These are phyloP conservation scores for Setophaga kirtlandii DNA, from an alignment of 2,113 vertebrate genomes.

Conservation along the genomic window DNA sequence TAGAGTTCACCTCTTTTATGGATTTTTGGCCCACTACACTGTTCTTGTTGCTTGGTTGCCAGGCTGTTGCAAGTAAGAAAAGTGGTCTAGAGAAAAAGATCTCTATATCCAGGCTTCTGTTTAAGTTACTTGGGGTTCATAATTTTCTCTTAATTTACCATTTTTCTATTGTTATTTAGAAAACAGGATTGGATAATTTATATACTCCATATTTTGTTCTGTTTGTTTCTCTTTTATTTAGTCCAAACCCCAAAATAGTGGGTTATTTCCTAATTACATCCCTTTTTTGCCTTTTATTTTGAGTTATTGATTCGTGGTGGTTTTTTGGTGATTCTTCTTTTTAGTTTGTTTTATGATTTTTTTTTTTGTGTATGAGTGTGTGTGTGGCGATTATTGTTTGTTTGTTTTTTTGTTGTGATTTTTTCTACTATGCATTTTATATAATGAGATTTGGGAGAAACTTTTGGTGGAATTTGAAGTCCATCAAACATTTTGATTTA, in stretches of 20 bases:
- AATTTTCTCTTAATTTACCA: not conserved
- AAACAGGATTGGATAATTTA: not conserved
- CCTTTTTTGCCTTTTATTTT: not conserved
- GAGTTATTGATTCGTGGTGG: accelerated
- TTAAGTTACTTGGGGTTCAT: not conserved
- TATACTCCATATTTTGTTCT: not conserved
- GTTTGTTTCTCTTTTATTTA: not conserved
- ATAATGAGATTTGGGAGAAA: not conserved
- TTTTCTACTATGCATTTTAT: not conserved
- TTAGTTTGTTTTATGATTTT: not conserved
- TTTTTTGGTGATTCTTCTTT: not conserved
- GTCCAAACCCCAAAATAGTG: not conserved
- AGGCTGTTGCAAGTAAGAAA: not conserved
- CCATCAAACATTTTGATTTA: not conserved
- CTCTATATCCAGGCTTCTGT: not conserved
- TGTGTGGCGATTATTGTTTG: not conserved
- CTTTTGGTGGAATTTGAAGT: not conserved
- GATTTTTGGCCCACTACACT: not conserved
- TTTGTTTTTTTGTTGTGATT: not conserved
- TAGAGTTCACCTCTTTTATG: not conserved
- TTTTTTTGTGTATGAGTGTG: not conserved
- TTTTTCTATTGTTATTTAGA: not conserved
- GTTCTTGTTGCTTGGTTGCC: not conserved
- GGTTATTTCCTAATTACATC: not conserved
- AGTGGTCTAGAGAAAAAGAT: not conserved